Base-by-base conservation (phyloP, 2,797 vertebrate genomes). In the Rhincodon typus region DNA sequence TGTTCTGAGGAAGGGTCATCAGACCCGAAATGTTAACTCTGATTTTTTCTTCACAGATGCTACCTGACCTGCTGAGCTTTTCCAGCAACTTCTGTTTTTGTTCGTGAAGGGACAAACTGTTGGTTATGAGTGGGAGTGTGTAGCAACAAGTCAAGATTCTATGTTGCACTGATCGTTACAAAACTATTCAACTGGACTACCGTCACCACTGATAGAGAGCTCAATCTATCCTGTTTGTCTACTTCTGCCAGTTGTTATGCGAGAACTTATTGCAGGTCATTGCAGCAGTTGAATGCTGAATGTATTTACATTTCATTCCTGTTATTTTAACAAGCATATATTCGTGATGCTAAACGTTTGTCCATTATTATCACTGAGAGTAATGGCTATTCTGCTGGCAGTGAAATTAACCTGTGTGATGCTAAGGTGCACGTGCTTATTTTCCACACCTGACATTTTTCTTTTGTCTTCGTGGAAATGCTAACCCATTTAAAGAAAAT, bases 81-180 rank as follows among this genome's bases (percentile, higher is more conserved):
- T 46, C 42, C 42, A 46, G 42, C 42, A 46, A 46, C 42, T 46
- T 46, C 42, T 46, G 42, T 46, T 46, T 46, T 46, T 46, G 42
- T 46, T 46, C 42, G 42, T 46, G 90, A 66, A 67, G 21, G 79
- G 38, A 38, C 15, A 82, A 13, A 21, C 0, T 93, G 34, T 66
- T 93, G 1, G 62, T 93, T 93, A 17, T 93, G 17, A 23, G 21
- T 67, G 7, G 62, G 62, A 66, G 62, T n/a, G 67, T 3, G 19
- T 67, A 66, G 17, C 67, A 67, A 93, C 90, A 93, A n/a, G n/a
- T 19, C 88, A 93, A 38, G 88, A 38, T 93, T 93, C 90, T 93
- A 17, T 17, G 38, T 38, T 67, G 90, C 21, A 38, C 67, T 93
- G 79, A 42, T 82, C 79, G 42, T 82, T 38, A 42, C 17, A 42